Conservation (phyloP, 2,113 vertebrate genomes). For the Sterrhoptilus dennistouni region DNA sequence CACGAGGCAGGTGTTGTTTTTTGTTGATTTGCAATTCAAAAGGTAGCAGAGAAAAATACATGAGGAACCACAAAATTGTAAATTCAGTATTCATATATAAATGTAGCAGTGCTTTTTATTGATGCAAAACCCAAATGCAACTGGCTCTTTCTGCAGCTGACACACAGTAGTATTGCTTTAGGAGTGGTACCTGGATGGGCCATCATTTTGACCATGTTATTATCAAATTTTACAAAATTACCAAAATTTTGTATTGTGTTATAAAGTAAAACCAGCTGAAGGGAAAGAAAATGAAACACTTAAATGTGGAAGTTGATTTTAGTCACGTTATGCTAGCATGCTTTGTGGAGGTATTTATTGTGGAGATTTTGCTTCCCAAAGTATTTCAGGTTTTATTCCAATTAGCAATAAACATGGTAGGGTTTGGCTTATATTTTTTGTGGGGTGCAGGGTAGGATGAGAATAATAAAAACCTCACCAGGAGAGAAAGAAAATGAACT, state of each 20-base stretch:
- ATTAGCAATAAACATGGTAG: neutral
- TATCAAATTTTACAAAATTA: neutral
- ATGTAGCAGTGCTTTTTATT: neutral
- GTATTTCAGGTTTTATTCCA: neutral
- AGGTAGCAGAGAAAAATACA: neutral
- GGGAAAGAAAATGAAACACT: neutral
- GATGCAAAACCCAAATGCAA: neutral
- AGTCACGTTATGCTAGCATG: neutral
- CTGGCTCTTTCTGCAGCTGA: neutral
- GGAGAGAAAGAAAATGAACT: neutral
- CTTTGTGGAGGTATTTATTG: neutral
- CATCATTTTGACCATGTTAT: neutral
- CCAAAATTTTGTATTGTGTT: neutral
- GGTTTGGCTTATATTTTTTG: neutral
- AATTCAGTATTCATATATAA: neutral
- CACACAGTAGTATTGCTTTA: neutral
- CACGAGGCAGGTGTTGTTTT: neutral
- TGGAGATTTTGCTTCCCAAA: neutral
- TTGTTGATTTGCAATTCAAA: neutral
- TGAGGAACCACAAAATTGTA: neutral
- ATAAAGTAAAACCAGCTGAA: neutral
- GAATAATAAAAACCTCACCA: neutral
- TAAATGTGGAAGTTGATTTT: neutral
- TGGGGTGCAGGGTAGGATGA: fast-evolving
- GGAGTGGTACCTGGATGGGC: neutral